Evolutionary conservation across 2,797 vertebrate genomes (phyloP), one percentile per base, ranked within the genome.

Genomic region (Mus caroli): DNA sequence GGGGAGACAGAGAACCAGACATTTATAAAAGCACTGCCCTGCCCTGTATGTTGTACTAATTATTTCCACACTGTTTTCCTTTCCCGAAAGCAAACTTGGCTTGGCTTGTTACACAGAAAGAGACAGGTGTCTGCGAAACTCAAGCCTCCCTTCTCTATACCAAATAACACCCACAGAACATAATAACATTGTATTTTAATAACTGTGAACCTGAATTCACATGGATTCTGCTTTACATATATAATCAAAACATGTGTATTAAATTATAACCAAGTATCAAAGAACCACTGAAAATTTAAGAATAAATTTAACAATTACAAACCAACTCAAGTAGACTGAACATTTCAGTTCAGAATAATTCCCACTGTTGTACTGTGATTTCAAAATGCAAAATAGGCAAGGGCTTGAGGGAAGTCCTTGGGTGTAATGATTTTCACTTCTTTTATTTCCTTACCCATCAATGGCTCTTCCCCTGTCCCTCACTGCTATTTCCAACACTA

Each of bases 1-100:
- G 52, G 10, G 78, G 3, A 13, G 62, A 6, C n/a, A 6, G 67
- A 58, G 28, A 90, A 90, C 60, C 4, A 50, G 58, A 50, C 40
- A 46, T 46, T 76, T 88, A 77, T 77, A 78, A n/a, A 93, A 37
- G 37, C 40, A 58, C 80, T 91, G 26, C 60, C 2, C 58, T 75
- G 14, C 31, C 31, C 28, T 58, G 26, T 19, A 46, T 28, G 84
- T n/a, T 84, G 31, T 71, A 1, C 86, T 64, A 56, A 67, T 34
- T 20, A 83, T 6, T 86, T 56, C 24, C 26, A 52, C 1, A 40
- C 50, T 77, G 43, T 91, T 94, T 31, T 67, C 31, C 58, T 80
- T 93, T 78, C 77, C 37, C 34, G 56, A 96, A 78, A 89, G 19
- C 86, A 86, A 83, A 83, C 28, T 52, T 85, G 78, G 37, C n/a